Conservation (phyloP, 2,113 vertebrate genomes). For the Cynocephalus volans region DNA sequence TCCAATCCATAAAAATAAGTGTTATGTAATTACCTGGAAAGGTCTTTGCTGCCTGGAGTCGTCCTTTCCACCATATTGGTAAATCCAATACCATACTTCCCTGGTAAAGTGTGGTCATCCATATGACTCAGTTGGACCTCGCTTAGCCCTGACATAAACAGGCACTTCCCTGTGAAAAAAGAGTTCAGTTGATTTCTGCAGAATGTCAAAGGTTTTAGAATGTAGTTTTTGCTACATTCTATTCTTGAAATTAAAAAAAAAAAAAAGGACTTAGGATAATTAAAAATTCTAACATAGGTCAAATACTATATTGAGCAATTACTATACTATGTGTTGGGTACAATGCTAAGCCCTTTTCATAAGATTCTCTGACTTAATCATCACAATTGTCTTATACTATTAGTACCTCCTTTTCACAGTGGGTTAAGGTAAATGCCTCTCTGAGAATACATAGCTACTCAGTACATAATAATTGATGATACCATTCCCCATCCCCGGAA, state of each 20-base stretch:
- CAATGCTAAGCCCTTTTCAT: background rate
- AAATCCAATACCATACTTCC: conserved; percentile 98
- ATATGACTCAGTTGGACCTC: conserved; percentile 96
- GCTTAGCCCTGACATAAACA: conserved; percentile 98
- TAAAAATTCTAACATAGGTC: background rate
- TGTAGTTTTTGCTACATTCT: background rate
- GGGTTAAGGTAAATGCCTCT: background rate
- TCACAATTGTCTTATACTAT: background rate
- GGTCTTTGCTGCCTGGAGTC: conserved; percentile 98
- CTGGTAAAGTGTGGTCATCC: conserved; percentile 94
- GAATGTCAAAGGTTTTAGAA: background rate
- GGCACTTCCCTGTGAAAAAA: conserved; percentile 95
- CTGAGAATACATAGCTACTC: background rate
- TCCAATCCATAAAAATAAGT: background rate
- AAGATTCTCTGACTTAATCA: background rate
- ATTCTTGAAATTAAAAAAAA: conserved; percentile 33
- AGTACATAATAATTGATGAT: background rate
- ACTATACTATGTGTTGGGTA: background rate
- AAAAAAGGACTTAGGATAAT: background rate
- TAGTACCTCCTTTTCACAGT: background rate
- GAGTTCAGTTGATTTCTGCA: background rate
- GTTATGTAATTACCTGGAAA: conserved; percentile 91
- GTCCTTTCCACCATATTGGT: conserved; percentile 99
- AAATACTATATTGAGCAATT: background rate
- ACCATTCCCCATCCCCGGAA: background rate